These are phyloP conservation scores for Dendroctonus ponderosae DNA, from an alignment of 1,140 invertebrate species.

Conservation along the genomic window DNA sequence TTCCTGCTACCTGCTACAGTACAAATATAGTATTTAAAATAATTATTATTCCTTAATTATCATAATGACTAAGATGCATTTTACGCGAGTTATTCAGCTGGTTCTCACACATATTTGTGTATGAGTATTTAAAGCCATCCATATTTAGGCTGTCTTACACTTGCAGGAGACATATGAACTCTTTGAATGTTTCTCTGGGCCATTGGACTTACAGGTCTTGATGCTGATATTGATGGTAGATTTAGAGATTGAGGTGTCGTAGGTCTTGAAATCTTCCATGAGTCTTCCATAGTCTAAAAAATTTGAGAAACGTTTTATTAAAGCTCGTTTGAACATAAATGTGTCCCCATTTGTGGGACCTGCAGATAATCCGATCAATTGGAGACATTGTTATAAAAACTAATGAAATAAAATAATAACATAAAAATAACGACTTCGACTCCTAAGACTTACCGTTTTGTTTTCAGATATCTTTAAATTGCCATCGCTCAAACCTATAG, in stretches of 20 bases:
- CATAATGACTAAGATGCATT: too few relatives aligned
- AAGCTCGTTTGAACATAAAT: not conserved
- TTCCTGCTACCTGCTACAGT: too few relatives aligned
- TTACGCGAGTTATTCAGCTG: too few relatives aligned
- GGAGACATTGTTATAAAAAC: too few relatives aligned
- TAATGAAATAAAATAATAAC: too few relatives aligned
- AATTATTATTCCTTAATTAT: too few relatives aligned
- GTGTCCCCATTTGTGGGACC: not conserved
- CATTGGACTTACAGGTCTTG: slow-evolving; percentile 27
- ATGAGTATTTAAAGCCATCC: slow-evolving; percentile 36
- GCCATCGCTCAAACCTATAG: not conserved
- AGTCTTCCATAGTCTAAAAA: not conserved
- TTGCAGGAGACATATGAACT: slow-evolving; percentile 15
- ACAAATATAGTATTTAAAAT: too few relatives aligned
- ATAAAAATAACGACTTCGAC: too few relatives aligned
- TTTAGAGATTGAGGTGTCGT: slow-evolving; percentile 2
- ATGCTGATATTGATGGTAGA: slow-evolving; percentile 4
- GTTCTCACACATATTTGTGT: too few relatives aligned
- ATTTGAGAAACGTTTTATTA: not conserved
- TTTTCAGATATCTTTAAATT: not conserved
- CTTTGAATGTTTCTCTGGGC: slow-evolving; percentile 35
- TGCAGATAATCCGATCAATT: too few relatives aligned
- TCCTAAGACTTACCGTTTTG: not conserved
- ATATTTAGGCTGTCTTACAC: slow-evolving; percentile 35
- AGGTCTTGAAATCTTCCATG: not conserved